These are phyloP conservation scores for Nomada flava DNA, from an alignment of 2,888 invertebrate genomes.

Conservation along the genomic window DNA sequence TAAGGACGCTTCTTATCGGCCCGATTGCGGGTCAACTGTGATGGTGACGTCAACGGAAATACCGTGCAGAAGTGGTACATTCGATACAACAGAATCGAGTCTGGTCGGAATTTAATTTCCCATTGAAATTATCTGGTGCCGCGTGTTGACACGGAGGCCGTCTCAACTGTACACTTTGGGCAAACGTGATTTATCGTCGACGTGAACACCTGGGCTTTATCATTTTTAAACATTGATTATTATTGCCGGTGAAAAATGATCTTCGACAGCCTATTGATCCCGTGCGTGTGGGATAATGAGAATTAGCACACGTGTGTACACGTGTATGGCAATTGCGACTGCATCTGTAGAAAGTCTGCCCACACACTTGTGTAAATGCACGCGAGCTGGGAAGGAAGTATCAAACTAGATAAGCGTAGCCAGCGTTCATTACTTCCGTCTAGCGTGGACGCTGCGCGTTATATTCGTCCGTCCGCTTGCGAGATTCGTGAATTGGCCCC, in stretches of 20 bases:
- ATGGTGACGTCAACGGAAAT: conserved; percentile 52
- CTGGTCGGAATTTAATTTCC: conserved; percentile 10
- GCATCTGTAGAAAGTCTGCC: conserved; percentile 44
- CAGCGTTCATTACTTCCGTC: conserved; percentile 67
- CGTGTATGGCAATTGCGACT: too few species aligned
- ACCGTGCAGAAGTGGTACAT: conserved; percentile 27
- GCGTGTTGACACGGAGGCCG: too few species aligned
- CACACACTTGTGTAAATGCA: conserved; percentile 32
- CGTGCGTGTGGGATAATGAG: too few species aligned
- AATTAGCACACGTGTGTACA: too few species aligned
- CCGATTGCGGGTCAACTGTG: conserved; percentile 34
- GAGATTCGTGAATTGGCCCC: conserved; percentile 31
- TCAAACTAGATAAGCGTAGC: conserved; percentile 76
- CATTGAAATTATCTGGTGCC: too few species aligned
- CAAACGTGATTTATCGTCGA: conserved; percentile 17
- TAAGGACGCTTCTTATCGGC: conserved; percentile 27
- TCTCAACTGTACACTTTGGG: too few species aligned
- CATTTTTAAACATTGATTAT: neutral
- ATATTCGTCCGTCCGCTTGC: conserved; percentile 30
- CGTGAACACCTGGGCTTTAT: neutral
- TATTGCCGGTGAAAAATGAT: neutral
- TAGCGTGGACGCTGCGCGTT: conserved; percentile 57
- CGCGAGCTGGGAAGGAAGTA: conserved; percentile 73
- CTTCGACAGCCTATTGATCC: too few species aligned
- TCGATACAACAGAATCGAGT: conserved; percentile 19